Evolutionary conservation across 1,140 invertebrate species (phyloP).

Genomic region (Arion vulgaris): DNA sequence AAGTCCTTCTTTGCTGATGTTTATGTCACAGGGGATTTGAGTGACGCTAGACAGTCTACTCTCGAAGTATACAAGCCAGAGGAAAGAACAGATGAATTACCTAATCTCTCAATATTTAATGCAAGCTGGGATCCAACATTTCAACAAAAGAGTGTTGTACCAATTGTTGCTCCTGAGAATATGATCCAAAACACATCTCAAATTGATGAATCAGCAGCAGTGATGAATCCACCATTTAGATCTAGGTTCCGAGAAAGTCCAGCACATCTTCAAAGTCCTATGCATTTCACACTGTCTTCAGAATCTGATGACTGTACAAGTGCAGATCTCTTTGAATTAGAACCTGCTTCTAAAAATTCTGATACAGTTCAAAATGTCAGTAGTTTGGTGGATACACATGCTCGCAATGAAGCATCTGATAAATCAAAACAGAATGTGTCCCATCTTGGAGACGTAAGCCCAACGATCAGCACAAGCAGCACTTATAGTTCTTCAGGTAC

Average conservation of each 20-base stretch:
- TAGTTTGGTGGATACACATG: neutral
- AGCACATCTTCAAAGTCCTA: neutral
- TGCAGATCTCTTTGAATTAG: constrained; percentile 11
- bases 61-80: constrained; percentile 3
- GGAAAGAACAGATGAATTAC: neutral
- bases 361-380: neutral
- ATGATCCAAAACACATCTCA: neutral
- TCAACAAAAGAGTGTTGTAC: neutral
- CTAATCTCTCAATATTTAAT: constrained; percentile 32
- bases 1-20: constrained; percentile 8
- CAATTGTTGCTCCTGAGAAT: neutral
- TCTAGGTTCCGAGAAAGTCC: neutral
- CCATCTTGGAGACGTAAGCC: neutral
- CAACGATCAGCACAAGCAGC: neutral
- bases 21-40: neutral
- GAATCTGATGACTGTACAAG: constrained; percentile 18
- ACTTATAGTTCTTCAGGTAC: neutral
- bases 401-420: neutral
- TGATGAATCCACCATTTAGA: neutral
- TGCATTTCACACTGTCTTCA: neutral
- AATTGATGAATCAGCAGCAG: neutral
- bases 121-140: constrained; percentile 1
- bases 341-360: neutral
- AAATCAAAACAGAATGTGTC: neutral
- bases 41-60: neutral